Evolutionary conservation across 1,140 invertebrate genomes (phyloP).

Genomic region (Solenopsis invicta): DNA sequence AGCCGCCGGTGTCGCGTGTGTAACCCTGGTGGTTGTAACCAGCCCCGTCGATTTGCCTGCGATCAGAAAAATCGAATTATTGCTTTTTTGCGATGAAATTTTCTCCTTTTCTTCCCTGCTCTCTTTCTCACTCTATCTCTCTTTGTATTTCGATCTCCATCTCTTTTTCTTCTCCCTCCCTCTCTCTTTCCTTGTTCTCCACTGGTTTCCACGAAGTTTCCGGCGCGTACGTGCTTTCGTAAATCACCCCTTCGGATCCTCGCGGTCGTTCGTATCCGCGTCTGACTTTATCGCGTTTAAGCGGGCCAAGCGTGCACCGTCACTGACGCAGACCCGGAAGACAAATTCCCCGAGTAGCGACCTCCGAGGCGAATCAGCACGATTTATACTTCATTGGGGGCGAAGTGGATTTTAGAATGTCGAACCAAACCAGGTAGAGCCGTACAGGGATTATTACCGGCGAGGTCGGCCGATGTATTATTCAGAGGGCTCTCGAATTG

Average conservation of each 20-base stretch:
- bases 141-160: not conserved
- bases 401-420: constrained; percentile 62
- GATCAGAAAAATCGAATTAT: constrained; percentile 60
- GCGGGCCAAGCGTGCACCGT: constrained; percentile 16
- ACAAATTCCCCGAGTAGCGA: constrained; percentile 57
- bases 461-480: constrained; percentile 50
- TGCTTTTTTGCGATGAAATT: not conserved
- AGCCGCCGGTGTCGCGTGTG: constrained; percentile 93
- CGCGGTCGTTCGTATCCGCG: constrained; percentile 54
- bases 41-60: constrained; percentile 89
- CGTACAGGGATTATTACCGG: constrained; percentile 44
- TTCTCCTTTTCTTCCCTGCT: not conserved
- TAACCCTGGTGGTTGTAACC: constrained; percentile 93
- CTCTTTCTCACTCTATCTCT: not conserved
- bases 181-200: constrained; percentile 11
- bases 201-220: constrained; percentile 14
- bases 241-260: constrained; percentile 63
- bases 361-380: constrained; percentile 51
- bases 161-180: not conserved
- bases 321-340: constrained; percentile 36
- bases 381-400: constrained; percentile 62
- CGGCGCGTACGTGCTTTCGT: constrained; percentile 60
- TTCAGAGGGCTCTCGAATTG: constrained; percentile 19
- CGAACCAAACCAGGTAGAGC: constrained; percentile 7
- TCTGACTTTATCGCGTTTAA: constrained; percentile 57